Evolutionary conservation across 2,888 invertebrate species (phyloP), one percentile per base, ranked within the genome.

Genomic region (Eilema sororculum): DNA sequence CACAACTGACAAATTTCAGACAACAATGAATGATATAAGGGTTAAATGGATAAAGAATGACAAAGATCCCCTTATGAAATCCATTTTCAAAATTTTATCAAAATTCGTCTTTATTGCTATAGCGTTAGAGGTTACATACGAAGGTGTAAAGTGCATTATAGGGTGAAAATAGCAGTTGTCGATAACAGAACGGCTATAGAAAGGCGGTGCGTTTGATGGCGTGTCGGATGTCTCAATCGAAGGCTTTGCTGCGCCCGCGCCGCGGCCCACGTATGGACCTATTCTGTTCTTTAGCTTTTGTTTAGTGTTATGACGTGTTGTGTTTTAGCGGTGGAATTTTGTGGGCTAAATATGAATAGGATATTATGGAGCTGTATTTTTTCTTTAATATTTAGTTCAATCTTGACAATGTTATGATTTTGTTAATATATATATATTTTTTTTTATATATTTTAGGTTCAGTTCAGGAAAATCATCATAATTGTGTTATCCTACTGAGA

Each of bases 151-250:
- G 75, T 74, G 30, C 78, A 63, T 70, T 41, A 63, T 77, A 80
- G 72, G 87, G 88, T 87, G 82, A 83, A 76, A 68, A 71, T 41
- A 57, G 66, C 69, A 72, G 81, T 90, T 87, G 89, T 86, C 79
- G 89, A 89, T 89, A 91, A 71, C 86, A 85, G 87, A 87, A 89
- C 90, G 89, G 89, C 90, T 92, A 92, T 93, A 92, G 92, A 91
- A 87, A 85, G 81, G 91, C 94, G 94, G 94, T 83, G 70, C 90
- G 89, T 95, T 94, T 95, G 95, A 95, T 87, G 86, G 81, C 89
- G 90, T 90, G 89, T 95, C 94, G 91, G 92, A 94, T 95, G 93
- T 92, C 94, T 94, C 93, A 92, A 94, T 95, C 93, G 84, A 86
- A 90, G 89, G 90, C 91, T 93, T 91, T 87, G 88, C 91, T 87